phyloP scores from a whole-genome alignment of 2,888 invertebrate species.

The Pseudococcus viburni region DNA sequence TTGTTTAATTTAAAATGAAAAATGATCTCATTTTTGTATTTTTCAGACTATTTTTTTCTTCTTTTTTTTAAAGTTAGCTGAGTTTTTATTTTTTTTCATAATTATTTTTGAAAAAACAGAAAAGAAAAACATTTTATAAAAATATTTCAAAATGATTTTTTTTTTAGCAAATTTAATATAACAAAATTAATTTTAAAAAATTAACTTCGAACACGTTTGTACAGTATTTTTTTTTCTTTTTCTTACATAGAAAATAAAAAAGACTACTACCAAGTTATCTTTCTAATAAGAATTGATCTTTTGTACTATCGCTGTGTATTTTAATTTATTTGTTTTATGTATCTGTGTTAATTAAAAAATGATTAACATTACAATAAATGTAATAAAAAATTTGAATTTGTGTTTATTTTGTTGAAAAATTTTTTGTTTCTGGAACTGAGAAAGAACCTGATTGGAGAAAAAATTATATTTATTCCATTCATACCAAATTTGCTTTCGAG shows the following conservation, averaged over 20 bases:
- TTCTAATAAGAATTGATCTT: constrained; percentile 66
- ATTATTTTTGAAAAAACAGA: not conserved
- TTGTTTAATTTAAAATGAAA: constrained; percentile 45
- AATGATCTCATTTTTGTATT: constrained; percentile 66
- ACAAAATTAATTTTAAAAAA: constrained; percentile 43
- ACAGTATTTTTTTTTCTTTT: constrained; percentile 57
- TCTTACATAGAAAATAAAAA: constrained; percentile 54
- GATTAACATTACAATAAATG: constrained; percentile 67
- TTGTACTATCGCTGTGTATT: constrained; percentile 64
- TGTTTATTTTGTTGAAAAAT: not conserved
- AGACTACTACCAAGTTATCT: constrained; percentile 66
- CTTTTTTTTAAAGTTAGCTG: constrained; percentile 33
- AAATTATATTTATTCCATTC: not conserved
- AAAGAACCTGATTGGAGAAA: not conserved
- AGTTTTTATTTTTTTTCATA: constrained; percentile 20
- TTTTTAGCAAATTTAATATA: constrained; percentile 21
- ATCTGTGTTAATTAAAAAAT: constrained; percentile 66
- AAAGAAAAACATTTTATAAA: constrained; percentile 1
- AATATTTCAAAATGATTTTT: constrained; percentile 27
- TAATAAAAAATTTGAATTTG: constrained; percentile 58
- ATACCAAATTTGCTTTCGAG: too few relatives aligned
- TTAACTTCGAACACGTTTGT: constrained; percentile 56
- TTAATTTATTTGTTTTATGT: constrained; percentile 66
- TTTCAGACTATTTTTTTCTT: constrained; percentile 54
- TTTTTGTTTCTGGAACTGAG: not conserved